These are phyloP conservation scores for Mus minutoides DNA, from an alignment of 2,797 vertebrate genomes.

Conservation along the genomic window DNA sequence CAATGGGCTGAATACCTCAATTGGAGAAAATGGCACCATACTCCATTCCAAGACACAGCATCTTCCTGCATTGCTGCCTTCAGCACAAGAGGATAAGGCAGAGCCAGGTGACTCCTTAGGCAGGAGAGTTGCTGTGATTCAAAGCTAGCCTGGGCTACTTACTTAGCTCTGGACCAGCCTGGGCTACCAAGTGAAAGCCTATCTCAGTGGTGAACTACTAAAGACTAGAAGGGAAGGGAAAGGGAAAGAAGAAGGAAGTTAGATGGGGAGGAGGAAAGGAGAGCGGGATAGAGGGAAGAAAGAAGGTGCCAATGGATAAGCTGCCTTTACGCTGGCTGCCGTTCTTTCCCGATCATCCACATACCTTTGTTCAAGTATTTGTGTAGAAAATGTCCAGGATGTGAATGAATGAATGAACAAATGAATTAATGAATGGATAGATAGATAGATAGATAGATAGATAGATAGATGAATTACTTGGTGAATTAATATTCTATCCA, in stretches of 20 bases:
- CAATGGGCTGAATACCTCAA: background rate
- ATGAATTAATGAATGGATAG: background rate
- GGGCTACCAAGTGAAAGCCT: background rate
- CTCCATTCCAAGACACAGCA: background rate
- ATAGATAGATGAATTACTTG: background rate
- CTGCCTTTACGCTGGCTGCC: background rate
- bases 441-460: slow-evolving; percentile 28
- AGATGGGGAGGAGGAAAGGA: no score
- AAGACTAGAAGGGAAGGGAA: background rate
- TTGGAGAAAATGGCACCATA: background rate
- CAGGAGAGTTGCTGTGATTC: background rate
- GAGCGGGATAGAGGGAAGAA: background rate
- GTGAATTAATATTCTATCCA: background rate
- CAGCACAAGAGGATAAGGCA: background rate
- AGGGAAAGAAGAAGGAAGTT: no score
- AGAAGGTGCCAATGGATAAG: background rate
- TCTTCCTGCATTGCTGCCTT: background rate
- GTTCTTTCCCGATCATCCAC: background rate
- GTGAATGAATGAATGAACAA: background rate
- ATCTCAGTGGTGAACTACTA: background rate
- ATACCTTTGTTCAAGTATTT: background rate
- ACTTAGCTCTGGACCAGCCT: background rate
- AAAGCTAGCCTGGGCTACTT: background rate
- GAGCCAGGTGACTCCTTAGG: background rate
- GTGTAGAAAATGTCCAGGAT: background rate